Base-by-base conservation (phyloP, 92 coral and sea anemone genomes). In the Epizoanthus rinbou region DNA sequence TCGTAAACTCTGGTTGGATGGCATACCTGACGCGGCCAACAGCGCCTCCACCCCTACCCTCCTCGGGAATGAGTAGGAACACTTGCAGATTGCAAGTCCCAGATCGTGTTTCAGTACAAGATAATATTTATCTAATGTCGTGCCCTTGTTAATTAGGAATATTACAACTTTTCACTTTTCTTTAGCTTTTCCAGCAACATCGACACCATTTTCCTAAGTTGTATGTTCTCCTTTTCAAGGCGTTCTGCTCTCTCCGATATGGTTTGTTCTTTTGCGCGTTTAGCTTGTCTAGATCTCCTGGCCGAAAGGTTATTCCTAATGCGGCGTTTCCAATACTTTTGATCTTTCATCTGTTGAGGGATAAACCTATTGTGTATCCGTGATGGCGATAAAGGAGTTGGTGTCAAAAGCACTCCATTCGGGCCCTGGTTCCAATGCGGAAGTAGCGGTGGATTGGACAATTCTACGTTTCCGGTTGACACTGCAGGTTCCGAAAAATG, bases 361-460 rank as follows among this genome's bases (percentile, higher is more conserved):
- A 67, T 41, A 14, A 7, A 67, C 9, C 23, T 16, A 15, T 67
- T 67, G 43, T 67, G 73, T 31, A 37, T 19, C 18, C 1, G n/a
- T 67, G 47, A 13, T 24, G 45, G 43, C 21, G 23, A 15, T 13
- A 50, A 50, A 50, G 54, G 54, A 0, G 16, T 2, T 50, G 54
- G 54, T 50, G 54, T 13, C 54, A 50, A 9, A 50, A 50, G 54
- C 16, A 50, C 3, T 6, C 14, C 31, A 67, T 41, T 67, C 6
- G 73, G 73, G 39, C 22, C 73, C 73, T 33, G 73, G 73, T 24
- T 33, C 73, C 73, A 67, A 33, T 28, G 43, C 25, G 73, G 73
- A 67, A 67, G 39, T 41, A 3, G 13, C 7, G 73, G 73, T 28
- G 71, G 71, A 6, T 33, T 67, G 50, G 73, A 45, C 17, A 31